Conservation (phyloP, 2,888 invertebrate species). For the Xylophagus ater region DNA sequence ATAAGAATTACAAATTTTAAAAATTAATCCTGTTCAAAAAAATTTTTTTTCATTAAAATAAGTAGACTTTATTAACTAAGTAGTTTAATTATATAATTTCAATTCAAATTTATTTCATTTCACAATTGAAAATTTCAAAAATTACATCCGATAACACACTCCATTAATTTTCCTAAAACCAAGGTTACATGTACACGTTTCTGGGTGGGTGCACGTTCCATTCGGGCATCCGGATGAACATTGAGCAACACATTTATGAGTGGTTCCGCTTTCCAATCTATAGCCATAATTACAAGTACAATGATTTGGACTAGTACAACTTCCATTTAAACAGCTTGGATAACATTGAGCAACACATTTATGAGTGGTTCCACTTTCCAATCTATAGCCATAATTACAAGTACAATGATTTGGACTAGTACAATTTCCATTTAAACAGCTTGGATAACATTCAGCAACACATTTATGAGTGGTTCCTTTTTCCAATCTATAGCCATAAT, state of each 20-base stretch:
- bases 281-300: conserved; percentile 22
- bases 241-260: conserved; percentile 35
- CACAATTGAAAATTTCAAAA: no score
- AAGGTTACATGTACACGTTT: conserved; percentile 53
- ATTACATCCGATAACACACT: conserved; percentile 1
- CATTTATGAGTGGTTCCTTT: no score
- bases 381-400: conserved; percentile 40
- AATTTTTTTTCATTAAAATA: no score
- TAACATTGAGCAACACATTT: background rate
- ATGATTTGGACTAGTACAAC: conserved; percentile 24
- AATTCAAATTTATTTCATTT: no score
- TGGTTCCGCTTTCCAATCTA: conserved; percentile 25
- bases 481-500: no score
- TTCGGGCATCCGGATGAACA: conserved; percentile 46
- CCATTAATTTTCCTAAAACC: conserved; percentile 39
- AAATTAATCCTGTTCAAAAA: no score
- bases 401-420: conserved; percentile 41
- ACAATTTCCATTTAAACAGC: conserved; percentile 38
- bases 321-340: conserved; percentile 19
- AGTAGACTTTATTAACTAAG: no score
- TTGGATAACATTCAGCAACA: no score
- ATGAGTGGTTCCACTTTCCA: no score
- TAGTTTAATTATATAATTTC: no score
- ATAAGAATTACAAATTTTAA: no score
- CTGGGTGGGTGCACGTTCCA: conserved; percentile 53